phyloP scores from a whole-genome alignment of 1,140 invertebrate species.

The Eriocheir sinensis region DNA sequence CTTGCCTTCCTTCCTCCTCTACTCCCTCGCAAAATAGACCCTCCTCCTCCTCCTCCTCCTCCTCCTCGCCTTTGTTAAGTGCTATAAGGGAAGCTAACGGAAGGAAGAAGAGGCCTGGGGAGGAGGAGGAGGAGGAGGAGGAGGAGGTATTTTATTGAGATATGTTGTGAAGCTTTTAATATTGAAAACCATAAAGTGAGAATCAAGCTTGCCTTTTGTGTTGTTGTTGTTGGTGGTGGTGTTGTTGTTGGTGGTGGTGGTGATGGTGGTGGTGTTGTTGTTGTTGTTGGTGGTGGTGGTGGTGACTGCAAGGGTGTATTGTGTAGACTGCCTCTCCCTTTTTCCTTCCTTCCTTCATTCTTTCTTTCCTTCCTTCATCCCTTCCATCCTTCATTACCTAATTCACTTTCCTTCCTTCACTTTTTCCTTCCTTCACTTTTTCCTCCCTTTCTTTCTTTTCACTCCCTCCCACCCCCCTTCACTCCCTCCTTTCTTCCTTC shows the following conservation, averaged over 20 bases:
- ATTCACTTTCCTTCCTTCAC: no score
- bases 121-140: neutral
- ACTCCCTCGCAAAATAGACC: neutral
- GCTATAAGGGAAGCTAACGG: neutral
- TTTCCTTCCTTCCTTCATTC: neutral
- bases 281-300: no score
- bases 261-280: no score
- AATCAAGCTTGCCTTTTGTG: neutral
- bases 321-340: no score
- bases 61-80: neutral
- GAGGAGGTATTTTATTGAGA: neutral
- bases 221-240: no score
- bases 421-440: neutral
- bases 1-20: neutral
- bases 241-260: no score
- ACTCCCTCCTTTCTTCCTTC: no score
- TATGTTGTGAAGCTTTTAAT: no score
- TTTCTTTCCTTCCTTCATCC: neutral
- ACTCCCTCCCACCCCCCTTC: no score
- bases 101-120: neutral
- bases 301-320: neutral
- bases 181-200: no score
- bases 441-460: no score
- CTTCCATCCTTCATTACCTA: neutral
- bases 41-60: neutral